Evolutionary conservation across 2,113 vertebrate species (phyloP), one percentile per base, ranked within the genome.

Genomic region (Channa argus): DNA sequence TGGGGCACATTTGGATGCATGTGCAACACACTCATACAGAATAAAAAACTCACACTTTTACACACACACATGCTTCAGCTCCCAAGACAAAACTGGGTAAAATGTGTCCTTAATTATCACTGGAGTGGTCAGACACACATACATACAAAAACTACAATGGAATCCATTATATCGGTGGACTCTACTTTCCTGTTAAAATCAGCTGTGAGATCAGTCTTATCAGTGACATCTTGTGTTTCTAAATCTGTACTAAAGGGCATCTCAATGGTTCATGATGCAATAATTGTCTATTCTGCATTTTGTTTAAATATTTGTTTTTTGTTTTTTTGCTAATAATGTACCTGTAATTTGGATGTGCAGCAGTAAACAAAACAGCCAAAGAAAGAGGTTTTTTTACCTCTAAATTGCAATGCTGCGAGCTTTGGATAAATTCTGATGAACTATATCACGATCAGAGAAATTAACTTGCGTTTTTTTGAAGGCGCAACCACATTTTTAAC

Each of bases 81-180:
- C 63, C 64, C 71, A 74, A 62, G 62, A 78, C 63, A 71, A 74
- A 84, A 71, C 50, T 45, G 74, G 71, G 73, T 80, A 87, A 88
- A 90, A 92, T 86, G 79, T 92, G 92, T 91, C 89, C 85, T 85
- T 90, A 91, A 93, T 93, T 88, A 93, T 91, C 80, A 82, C 80
- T 67, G 39, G 60, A 88, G 79, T 79, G 88, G 87, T 86, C 73
- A 83, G 44, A 41, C 63, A 59, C 62, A 54, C 38, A 63, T 63
- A 77, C 45, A 51, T 15, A 53, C 58, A 8, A 5, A 8, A 5
- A 33, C 68, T 50, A 91, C 88, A 93, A 89, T 86, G 77, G 54
- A 70, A 53, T 36, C 86, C 85, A 89, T 93, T 91, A 86, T 90
- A 70, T 81, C 4, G 6, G 46, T 13, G n/a, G 60, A 68, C 79